Evolutionary conservation across 2,113 vertebrate genomes (phyloP), one percentile per base, ranked within the genome.

Genomic region (Caloenas nicobarica): DNA sequence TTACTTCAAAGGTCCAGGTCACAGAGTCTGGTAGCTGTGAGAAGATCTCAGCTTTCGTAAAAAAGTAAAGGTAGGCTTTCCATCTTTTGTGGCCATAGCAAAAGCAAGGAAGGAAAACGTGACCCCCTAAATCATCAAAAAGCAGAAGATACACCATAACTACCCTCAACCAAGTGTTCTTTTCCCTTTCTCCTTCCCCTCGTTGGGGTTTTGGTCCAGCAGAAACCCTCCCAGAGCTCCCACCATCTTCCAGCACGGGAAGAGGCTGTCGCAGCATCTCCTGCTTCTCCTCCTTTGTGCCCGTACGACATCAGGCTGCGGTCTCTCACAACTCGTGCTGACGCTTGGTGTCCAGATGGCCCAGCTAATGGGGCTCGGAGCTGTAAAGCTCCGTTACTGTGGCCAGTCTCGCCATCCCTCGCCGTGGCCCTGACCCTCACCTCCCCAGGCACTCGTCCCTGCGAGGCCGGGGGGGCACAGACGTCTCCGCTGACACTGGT

Each of bases 301-400:
- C 74, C 22, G 4, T 44, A 28, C 9, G 40, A 7, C 16, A 40
- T 54, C 88, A 73, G 62, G 33, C 44, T 83, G 82, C 74, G 91
- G 86, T 76, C 89, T 96, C 84, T 50, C 29, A 50, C 54, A 88
- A 48, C 86, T 64, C 12, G 19, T 76, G 92, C 80, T 91, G 93
- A 26, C 2, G 40, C 40, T 86, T 83, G 77, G 88, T 93, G 72
- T 97, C 96, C 97, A 95, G 97, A 87, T 96, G 95, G 96, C 83
- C 76, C 80, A 42, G 92, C 90, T 93, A 88, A 88, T 79, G 76
- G 79, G 28, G 23, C 91, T 97, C 4, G 48, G 38, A 92, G 94
- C 88, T 34, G 72, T 97, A 96, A 95, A 95, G 97, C 96, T 95
- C 95, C 31, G 3, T 86, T 69, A 51, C 77, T 90, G 88, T 89